Percentiles rank a stretch among this genome's conserved stretches.
phyloP scores from a whole-genome alignment of 2,113 vertebrate genomes.

The Pyrgilauda ruficollis region DNA sequence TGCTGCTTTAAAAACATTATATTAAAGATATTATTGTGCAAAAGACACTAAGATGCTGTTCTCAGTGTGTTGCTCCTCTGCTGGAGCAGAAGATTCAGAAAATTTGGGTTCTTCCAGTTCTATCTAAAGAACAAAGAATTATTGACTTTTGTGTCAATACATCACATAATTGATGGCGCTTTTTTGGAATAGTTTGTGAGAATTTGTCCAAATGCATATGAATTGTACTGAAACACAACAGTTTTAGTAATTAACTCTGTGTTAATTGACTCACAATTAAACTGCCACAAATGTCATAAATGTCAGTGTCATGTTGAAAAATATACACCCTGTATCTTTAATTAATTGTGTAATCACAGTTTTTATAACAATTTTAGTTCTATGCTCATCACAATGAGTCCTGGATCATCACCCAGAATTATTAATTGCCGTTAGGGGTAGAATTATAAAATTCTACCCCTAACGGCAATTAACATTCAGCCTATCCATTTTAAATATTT shows the following conservation, averaged over 20 bases:
- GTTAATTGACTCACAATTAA: conserved; percentile 72
- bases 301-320: conserved; percentile 53
- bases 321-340: background rate
- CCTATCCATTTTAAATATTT: background rate
- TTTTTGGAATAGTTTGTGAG: background rate
- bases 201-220: conserved; percentile 19
- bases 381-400: conserved; percentile 34
- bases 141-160: background rate
- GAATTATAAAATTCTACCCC: background rate
- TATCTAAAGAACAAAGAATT: background rate
- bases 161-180: background rate
- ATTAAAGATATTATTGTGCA: background rate
- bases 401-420: conserved; percentile 15
- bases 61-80: background rate
- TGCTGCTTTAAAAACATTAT: background rate
- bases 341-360: background rate
- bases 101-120: background rate
- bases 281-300: conserved; percentile 40
- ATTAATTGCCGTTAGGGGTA: background rate
- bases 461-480: conserved; percentile 45
- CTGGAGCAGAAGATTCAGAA: background rate
- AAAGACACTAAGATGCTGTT: background rate
- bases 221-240: conserved; percentile 55
- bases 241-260: conserved; percentile 62
- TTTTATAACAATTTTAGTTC: conserved; percentile 53